Evolutionary conservation across 2,113 vertebrate species (phyloP).

Genomic region (Heterotis niloticus): DNA sequence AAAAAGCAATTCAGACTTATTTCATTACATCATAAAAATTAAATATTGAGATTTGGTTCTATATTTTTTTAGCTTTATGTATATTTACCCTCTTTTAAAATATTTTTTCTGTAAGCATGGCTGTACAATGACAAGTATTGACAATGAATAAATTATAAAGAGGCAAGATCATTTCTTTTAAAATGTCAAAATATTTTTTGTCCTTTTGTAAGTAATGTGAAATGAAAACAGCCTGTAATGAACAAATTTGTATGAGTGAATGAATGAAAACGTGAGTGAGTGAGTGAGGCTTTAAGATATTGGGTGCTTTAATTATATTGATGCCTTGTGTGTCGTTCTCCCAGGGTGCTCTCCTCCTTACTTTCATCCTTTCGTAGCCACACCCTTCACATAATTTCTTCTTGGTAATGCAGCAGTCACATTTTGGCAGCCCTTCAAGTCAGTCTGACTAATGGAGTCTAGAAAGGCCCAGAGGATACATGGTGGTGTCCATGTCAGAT

Average conservation of each 20-base stretch:
- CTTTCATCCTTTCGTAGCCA: background rate
- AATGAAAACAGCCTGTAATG: too few relatives aligned
- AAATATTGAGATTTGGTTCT: too few relatives aligned
- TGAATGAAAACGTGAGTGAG: background rate
- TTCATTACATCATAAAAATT: too few relatives aligned
- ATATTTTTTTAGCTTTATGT: too few relatives aligned
- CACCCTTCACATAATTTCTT: background rate
- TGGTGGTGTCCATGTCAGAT: too few relatives aligned
- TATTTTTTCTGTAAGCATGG: too few relatives aligned
- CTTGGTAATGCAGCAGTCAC: conserved; percentile 11
- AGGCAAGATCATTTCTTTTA: background rate
- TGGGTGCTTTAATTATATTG: too few relatives aligned
- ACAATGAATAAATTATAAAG: too few relatives aligned
- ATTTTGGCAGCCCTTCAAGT: conserved; percentile 35
- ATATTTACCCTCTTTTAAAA: too few relatives aligned
- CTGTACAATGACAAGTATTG: too few relatives aligned
- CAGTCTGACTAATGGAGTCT: conserved; percentile 40
- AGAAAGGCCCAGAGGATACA: background rate
- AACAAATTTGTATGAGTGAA: too few relatives aligned
- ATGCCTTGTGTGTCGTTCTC: background rate
- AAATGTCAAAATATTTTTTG: background rate
- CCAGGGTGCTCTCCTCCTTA: background rate
- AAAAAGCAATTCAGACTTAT: too few relatives aligned
- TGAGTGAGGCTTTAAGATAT: background rate
- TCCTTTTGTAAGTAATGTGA: background rate